phyloP scores from a whole-genome alignment of 1,140 invertebrate genomes.

The Hyphantria cunea region DNA sequence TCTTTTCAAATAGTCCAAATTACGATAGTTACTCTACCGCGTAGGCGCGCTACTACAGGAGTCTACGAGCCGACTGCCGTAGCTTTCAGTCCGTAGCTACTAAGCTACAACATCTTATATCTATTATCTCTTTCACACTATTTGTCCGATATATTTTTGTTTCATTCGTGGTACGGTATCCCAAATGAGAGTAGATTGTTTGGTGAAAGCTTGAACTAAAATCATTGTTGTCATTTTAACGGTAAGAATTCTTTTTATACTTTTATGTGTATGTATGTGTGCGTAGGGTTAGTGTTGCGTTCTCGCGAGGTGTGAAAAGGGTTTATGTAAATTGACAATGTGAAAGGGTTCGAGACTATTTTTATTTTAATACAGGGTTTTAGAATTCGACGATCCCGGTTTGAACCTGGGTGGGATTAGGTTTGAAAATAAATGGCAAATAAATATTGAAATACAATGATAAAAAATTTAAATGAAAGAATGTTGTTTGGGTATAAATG shows the following conservation, averaged over 20 bases:
- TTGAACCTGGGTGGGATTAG: slow-evolving; percentile 3
- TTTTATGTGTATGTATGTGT: slow-evolving; percentile 26
- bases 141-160: slow-evolving; percentile 31
- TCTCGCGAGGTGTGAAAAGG: slow-evolving; percentile 25
- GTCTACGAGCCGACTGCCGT: slow-evolving; percentile 63
- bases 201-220: slow-evolving; percentile 60
- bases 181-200: slow-evolving; percentile 55
- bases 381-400: slow-evolving; percentile 7
- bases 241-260: slow-evolving; percentile 54
- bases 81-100: slow-evolving; percentile 44
- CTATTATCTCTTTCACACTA: slow-evolving; percentile 39
- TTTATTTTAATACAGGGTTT: slow-evolving; percentile 12
- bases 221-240: slow-evolving; percentile 68
- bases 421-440: slow-evolving; percentile 8
- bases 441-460: slow-evolving; percentile 4
- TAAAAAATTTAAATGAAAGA: too few relatives aligned
- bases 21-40: slow-evolving; percentile 39
- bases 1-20: slow-evolving; percentile 13
- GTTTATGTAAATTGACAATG: slow-evolving; percentile 27
- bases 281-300: background rate
- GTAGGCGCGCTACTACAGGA: slow-evolving; percentile 65
- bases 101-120: slow-evolving; percentile 44
- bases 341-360: slow-evolving; percentile 14
- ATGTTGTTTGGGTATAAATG: too few relatives aligned
- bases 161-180: slow-evolving; percentile 50